Percentiles rank a stretch among this genome's conserved stretches.
Conservation (phyloP, 2,888 invertebrate species). For the Campopleginae sp. region DNA sequence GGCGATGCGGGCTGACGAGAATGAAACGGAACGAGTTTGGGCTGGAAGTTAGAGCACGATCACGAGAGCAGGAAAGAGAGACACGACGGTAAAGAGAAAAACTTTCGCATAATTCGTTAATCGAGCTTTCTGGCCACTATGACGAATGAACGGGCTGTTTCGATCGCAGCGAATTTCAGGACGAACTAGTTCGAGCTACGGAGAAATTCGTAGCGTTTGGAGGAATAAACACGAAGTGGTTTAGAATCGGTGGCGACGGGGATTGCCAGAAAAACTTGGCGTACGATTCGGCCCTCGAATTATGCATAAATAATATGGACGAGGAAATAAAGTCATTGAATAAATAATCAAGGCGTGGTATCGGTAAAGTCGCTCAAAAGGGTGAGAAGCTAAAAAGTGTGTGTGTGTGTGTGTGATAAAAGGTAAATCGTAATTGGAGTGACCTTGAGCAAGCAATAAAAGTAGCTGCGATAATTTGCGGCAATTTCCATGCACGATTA, state of each 20-base stretch:
- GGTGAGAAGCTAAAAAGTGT: slow-evolving; percentile 21
- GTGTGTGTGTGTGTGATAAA: not conserved
- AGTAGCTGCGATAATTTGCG: slow-evolving; percentile 34
- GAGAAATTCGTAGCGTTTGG: slow-evolving; percentile 28
- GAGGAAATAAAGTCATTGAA: slow-evolving; percentile 64
- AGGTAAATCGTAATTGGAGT: slow-evolving; percentile 35
- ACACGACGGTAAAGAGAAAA: slow-evolving; percentile 16
- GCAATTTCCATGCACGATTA: slow-evolving; percentile 37
- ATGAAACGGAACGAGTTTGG: slow-evolving; percentile 69
- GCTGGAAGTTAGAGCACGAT: slow-evolving; percentile 60
- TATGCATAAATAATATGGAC: slow-evolving; percentile 25
- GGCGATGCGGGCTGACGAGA: slow-evolving; percentile 42
- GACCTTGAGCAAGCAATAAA: slow-evolving; percentile 36
- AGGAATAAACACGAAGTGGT: slow-evolving; percentile 41
- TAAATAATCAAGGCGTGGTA: not conserved
- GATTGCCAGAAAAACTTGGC: slow-evolving; percentile 61
- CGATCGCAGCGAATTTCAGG: not conserved
- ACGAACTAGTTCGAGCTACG: not conserved
- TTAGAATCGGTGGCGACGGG: slow-evolving; percentile 62
- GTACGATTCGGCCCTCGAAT: slow-evolving; percentile 20
- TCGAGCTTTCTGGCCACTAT: slow-evolving; percentile 69
- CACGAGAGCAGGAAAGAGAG: not conserved
- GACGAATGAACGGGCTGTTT: slow-evolving; percentile 55
- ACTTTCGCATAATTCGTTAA: slow-evolving; percentile 77
- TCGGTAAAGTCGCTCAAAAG: slow-evolving; percentile 21